Percentiles rank a stretch among this genome's conserved stretches.
Conservation (phyloP, 53 echinoderm and acorn worm genomes). For the Glandiceps talaboti region DNA sequence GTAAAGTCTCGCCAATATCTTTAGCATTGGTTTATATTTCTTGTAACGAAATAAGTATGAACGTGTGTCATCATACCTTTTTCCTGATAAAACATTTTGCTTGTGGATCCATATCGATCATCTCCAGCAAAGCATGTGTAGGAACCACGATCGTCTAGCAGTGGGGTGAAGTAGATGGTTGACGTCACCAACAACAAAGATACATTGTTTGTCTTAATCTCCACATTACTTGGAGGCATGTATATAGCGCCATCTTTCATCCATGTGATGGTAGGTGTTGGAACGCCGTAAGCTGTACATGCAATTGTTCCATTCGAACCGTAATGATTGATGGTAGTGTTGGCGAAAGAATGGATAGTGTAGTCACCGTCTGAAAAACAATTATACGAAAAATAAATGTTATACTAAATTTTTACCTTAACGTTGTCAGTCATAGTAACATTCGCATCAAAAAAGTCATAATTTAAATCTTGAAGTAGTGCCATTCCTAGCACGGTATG, state of each 20-base stretch:
- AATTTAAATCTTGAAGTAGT: no score
- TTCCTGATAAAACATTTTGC: conserved; percentile 50
- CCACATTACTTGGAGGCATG: conserved; percentile 37
- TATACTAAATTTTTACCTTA: no score
- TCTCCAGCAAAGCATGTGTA: conserved; percentile 62
- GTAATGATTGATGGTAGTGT: conserved; percentile 61
- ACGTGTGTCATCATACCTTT: conserved; percentile 56
- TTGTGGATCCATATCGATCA: conserved; percentile 38
- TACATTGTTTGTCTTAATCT: conserved; percentile 40
- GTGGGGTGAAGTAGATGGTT: conserved; percentile 54
- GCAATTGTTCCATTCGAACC: conserved; percentile 69
- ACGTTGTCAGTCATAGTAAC: no score
- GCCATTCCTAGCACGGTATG: no score
- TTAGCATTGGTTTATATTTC: no score
- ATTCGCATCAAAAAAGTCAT: no score
- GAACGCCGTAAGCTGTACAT: conserved; percentile 60
- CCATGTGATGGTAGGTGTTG: conserved; percentile 58
- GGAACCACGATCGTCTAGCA: conserved; percentile 58
- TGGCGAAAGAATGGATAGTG: conserved; percentile 5
- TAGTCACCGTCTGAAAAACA: neutral
- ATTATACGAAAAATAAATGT: no score
- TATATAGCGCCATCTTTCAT: conserved; percentile 45
- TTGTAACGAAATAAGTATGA: no score
- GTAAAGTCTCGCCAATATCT: neutral
- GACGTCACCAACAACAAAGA: conserved; percentile 51